Evolutionary conservation across 2,888 invertebrate genomes (phyloP), one percentile per base, ranked within the genome.

Genomic region (Eulithis prunata): DNA sequence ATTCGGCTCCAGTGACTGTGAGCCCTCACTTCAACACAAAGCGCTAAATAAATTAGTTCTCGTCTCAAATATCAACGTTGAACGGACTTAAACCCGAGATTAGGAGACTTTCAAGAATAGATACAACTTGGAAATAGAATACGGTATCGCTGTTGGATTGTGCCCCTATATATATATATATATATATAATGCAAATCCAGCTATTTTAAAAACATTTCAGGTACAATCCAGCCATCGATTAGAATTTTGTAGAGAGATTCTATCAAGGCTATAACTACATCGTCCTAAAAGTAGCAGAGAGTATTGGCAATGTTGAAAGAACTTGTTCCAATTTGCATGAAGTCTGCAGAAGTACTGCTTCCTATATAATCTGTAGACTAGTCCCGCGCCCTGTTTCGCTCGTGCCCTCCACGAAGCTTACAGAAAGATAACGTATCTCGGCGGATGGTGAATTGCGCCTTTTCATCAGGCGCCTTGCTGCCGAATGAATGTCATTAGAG

Each of bases 361-460:
- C 38, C 55, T 59, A 52, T 66, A 28, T 62, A 52, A 69, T 60
- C 60, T 57, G 41, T 38, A 36, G 10, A 12, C 36, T 10, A 12
- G 36, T 14, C 60, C 63, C 52, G 43, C 53, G 43, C n/a, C 62
- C 49, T 59, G 13, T 13, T 57, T 32, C 3, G 46, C 49, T 46
- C 46, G 36, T 57, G 57, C 60, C 59, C 32, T 13, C 60, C 49
- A 49, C 49, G 11, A 11, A 49, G 49, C 49, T 57, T 60, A 63
- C 69, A 67, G 65, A 69, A 61, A 71, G 71, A 71, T 71, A 71
- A 67, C 64, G 62, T 69, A 71, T 69, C 71, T 65, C 61, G 62
- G 12, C 64, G 62, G 66, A 62, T 60, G 60, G 49, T 60, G 61
- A 62, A 69, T 66, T 65, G 66, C 66, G 64, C 57, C 64, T 69